Evolutionary conservation across 2,888 invertebrate species (phyloP), one percentile per base, ranked within the genome.

Genomic region (Pachycephus smyrnensis): DNA sequence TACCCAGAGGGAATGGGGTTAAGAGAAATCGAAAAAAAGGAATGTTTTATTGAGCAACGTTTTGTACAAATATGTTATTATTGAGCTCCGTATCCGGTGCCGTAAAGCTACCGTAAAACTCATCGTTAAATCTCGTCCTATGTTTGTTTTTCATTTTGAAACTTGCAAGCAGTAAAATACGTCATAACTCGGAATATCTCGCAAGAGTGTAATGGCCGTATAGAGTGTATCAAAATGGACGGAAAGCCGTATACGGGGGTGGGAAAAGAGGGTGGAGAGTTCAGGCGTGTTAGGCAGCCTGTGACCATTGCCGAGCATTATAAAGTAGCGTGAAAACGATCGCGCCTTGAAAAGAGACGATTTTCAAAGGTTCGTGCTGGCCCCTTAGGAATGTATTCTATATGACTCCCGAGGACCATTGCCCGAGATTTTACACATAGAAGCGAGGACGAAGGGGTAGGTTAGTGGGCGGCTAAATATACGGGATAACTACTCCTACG

Each of bases 41-140:
- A 35, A 69, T 12, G 69, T 76, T 78, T 76, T 68, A 73, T 78
- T 73, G 76, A 69, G 30, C 15, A 78, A 69, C 75, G 40, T 76
- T 76, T 78, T 76, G 78, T 76, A 55, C 55, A 76, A 78, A 78
- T 78, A 76, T 78, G 78, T 76, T 78, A 76, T 73, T 73, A 76
- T 76, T 73, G 78, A 76, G 78, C 73, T 76, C 37, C 68, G 75
- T 73, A 76, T 78, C 73, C 78, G 71, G 55, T 33, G 76, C 76
- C 68, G 76, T 78, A 76, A 78, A 73, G 75, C 76, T 78, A 73
- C 76, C 78, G 76, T 78, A 78, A 78, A 78, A 78, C 73, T 40
- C 68, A 69, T 31, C 68, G 73, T 78, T 76, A 76, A 78, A 78
- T 73, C 75, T 76, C 55, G 36, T 75, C 68, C 73, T 76, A 69